A percentile compares a stretch with the other conserved stretches of the same genome.
Evolutionary conservation across 2,888 invertebrate species (phyloP).

Genomic region (Crematogaster levior): DNA sequence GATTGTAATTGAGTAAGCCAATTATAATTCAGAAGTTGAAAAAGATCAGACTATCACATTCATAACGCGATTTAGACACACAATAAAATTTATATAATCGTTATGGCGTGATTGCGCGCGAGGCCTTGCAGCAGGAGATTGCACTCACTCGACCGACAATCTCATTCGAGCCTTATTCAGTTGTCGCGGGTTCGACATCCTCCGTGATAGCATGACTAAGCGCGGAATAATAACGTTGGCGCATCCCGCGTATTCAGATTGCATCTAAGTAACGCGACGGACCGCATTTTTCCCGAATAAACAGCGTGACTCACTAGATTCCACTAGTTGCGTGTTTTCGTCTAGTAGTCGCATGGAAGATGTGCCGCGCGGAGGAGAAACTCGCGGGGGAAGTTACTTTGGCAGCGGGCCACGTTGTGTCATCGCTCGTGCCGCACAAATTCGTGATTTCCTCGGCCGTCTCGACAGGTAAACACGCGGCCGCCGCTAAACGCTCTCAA

Average conservation of each 20-base stretch:
- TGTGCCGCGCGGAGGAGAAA: conserved; percentile 45
- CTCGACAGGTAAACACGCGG: conserved; percentile 77
- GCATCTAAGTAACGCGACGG: neutral
- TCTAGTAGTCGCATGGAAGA: conserved; percentile 34
- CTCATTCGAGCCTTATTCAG: conserved; percentile 18
- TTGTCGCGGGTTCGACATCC: neutral
- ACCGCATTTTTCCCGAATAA: conserved; percentile 49
- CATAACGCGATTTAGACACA: neutral
- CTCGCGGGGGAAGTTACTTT: conserved; percentile 72
- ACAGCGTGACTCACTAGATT: conserved; percentile 43
- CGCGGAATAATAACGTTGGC: conserved; percentile 30
- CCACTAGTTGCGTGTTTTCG: conserved; percentile 41
- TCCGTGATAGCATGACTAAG: conserved; percentile 22
- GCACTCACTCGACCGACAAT: neutral
- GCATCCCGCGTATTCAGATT: conserved; percentile 23
- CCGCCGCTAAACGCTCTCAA: conserved; percentile 71
- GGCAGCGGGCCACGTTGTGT: conserved; percentile 76
- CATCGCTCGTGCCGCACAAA: conserved; percentile 69
- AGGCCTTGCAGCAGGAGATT: neutral
- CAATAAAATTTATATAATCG: neutral
- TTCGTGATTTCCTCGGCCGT: conserved; percentile 65
- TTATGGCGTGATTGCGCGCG: neutral
- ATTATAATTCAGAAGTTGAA: neutral
- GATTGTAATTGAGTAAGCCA: neutral
- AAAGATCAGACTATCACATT: neutral